phyloP scores from a whole-genome alignment of 2,888 invertebrate species.

The Acronicta alni region DNA sequence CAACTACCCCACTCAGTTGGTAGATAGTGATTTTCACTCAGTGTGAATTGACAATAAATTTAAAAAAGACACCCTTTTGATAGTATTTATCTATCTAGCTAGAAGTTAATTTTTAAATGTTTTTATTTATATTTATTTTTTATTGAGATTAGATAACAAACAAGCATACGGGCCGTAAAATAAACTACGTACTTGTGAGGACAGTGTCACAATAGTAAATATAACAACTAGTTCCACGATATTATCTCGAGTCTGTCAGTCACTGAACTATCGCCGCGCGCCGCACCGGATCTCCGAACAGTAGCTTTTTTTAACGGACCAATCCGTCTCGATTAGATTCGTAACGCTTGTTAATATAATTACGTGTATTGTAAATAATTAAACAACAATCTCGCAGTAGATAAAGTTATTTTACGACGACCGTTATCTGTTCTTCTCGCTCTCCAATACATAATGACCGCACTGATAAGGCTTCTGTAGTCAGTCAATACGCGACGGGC shows the following conservation, averaged over 20 bases:
- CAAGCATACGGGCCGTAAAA: too few species aligned
- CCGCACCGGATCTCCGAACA: conserved; percentile 10
- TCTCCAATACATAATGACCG: conserved; percentile 67
- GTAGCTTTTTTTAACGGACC: conserved; percentile 23
- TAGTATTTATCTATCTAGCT: too few species aligned
- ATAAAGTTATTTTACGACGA: conserved; percentile 40
- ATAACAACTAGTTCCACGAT: background rate
- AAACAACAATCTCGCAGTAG: conserved; percentile 56
- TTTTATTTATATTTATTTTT: too few species aligned
- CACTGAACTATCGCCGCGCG: conserved; percentile 28
- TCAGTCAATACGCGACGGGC: conserved; percentile 58
- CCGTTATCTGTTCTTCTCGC: conserved; percentile 63
- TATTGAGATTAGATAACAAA: too few species aligned
- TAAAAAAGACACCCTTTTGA: too few species aligned
- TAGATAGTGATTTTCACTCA: too few species aligned
- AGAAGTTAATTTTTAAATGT: too few species aligned
- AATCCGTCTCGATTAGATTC: conserved; percentile 34
- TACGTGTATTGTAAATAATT: conserved; percentile 20
- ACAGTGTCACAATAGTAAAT: conserved; percentile 5
- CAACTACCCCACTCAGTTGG: too few species aligned
- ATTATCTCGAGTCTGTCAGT: conserved; percentile 32
- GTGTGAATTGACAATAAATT: too few species aligned
- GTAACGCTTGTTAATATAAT: conserved; percentile 27
- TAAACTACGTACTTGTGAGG: background rate
- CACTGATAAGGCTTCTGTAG: conserved; percentile 61